phyloP scores from a whole-genome alignment of 1,140 invertebrate species.

The Scaptomyza hsui region DNA sequence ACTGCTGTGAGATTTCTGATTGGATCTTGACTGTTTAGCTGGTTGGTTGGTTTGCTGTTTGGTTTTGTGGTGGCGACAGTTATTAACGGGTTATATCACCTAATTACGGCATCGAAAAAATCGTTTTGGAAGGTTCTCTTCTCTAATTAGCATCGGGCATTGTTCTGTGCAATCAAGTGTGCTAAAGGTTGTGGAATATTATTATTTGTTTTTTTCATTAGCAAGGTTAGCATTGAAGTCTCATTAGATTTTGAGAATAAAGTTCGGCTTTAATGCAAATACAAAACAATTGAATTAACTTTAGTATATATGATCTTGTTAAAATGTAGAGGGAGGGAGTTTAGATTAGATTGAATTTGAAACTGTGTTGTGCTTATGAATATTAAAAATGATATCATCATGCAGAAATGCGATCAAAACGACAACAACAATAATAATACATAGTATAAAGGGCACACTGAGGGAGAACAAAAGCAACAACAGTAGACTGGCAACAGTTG shows the following conservation, averaged over 20 bases:
- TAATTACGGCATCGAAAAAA: too few relatives aligned
- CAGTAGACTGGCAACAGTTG: conserved; percentile 40
- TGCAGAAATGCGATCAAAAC: conserved; percentile 33
- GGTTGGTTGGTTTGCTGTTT: neutral
- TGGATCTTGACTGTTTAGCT: conserved; percentile 29
- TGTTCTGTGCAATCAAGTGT: conserved; percentile 61
- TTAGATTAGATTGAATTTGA: neutral
- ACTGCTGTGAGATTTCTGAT: conserved; percentile 28
- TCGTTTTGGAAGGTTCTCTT: conserved; percentile 30
- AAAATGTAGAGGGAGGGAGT: neutral
- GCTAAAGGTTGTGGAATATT: conserved; percentile 58
- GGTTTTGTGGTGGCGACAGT: conserved; percentile 19
- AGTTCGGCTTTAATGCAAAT: conserved; percentile 14
- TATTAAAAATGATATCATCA: conserved; percentile 38
- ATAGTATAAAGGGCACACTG: conserved; percentile 1
- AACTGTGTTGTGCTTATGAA: conserved; percentile 12
- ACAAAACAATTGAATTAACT: conserved; percentile 49
- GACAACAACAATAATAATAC: conserved; percentile 20
- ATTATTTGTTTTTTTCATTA: conserved; percentile 50
- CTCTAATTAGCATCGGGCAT: conserved; percentile 40
- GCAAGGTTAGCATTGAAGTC: conserved; percentile 41
- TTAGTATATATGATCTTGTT: conserved; percentile 39
- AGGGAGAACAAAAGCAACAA: conserved; percentile 22
- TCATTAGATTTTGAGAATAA: neutral
- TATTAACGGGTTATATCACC: conserved; percentile 42